phyloP scores from a whole-genome alignment of 2,797 vertebrate species.

The Galago senegalensis region DNA sequence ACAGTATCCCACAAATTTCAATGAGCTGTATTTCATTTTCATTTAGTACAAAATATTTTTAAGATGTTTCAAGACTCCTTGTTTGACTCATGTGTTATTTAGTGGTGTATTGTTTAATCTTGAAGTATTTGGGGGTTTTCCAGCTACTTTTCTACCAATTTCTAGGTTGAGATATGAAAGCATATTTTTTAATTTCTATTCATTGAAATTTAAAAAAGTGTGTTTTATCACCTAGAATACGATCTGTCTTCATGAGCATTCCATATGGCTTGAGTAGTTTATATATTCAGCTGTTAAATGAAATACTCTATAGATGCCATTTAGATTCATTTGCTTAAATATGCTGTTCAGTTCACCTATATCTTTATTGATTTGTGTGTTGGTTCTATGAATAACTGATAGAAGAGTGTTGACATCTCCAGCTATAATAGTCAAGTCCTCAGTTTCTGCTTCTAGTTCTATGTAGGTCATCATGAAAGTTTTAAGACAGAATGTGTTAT shows the following conservation, averaged over 20 bases:
- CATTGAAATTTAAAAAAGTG: background rate
- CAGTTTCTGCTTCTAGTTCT: background rate
- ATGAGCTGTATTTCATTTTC: background rate
- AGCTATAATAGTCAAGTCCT: background rate
- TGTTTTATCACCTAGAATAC: constrained; percentile 11
- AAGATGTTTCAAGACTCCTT: background rate
- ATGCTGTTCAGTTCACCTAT: background rate
- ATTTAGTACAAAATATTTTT: background rate
- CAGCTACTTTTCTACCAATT: background rate
- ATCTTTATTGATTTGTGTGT: background rate
- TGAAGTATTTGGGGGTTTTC: background rate
- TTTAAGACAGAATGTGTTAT: too few relatives aligned
- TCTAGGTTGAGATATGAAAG: background rate
- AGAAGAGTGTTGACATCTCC: too few relatives aligned
- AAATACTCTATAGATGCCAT: background rate
- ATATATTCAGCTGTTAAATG: background rate
- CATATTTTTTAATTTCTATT: background rate
- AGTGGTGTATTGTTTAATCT: background rate
- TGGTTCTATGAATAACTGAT: background rate
- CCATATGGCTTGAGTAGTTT: background rate
- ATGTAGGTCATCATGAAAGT: too few relatives aligned
- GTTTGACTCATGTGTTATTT: background rate
- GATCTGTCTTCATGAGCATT: background rate
- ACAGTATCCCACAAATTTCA: background rate
- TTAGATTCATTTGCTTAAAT: background rate